Conservation (phyloP, 2,113 vertebrate genomes). For the Silurus meridionalis region DNA sequence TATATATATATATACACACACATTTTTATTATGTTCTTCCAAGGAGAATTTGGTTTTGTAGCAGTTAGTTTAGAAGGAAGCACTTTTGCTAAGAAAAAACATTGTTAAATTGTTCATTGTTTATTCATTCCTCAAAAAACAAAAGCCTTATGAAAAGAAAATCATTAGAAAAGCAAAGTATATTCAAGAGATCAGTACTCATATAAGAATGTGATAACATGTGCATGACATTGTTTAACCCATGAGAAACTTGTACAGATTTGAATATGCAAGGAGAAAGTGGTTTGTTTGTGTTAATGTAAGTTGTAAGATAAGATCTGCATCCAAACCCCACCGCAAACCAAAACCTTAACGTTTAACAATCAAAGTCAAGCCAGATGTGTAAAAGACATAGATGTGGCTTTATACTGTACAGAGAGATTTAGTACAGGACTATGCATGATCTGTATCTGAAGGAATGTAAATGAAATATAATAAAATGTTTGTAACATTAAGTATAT, state of each 20-base stretch:
- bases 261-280: not conserved
- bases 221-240: not conserved
- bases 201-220: not conserved
- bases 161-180: not conserved
- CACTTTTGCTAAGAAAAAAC: not conserved
- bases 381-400: not conserved
- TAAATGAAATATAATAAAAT: not conserved
- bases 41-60: too few relatives aligned
- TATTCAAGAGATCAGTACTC: not conserved
- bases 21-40: too few relatives aligned
- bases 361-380: not conserved
- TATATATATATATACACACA: too few relatives aligned
- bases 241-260: not conserved
- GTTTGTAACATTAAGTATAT: not conserved
- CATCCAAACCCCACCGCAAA: not conserved
- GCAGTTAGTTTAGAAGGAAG: not conserved
- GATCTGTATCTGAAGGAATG: not conserved
- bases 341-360: not conserved
- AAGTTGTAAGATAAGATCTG: not conserved
- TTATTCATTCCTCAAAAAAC: slow-evolving; percentile 4
- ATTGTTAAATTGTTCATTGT: not conserved
- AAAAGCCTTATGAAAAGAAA: slow-evolving; percentile 2
- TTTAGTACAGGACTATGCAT: not conserved
- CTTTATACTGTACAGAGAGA: not conserved
- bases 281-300: not conserved